Percentiles rank a stretch among this genome's conserved stretches.
Conservation (phyloP, 2,888 invertebrate genomes). For the Sesia apiformis region DNA sequence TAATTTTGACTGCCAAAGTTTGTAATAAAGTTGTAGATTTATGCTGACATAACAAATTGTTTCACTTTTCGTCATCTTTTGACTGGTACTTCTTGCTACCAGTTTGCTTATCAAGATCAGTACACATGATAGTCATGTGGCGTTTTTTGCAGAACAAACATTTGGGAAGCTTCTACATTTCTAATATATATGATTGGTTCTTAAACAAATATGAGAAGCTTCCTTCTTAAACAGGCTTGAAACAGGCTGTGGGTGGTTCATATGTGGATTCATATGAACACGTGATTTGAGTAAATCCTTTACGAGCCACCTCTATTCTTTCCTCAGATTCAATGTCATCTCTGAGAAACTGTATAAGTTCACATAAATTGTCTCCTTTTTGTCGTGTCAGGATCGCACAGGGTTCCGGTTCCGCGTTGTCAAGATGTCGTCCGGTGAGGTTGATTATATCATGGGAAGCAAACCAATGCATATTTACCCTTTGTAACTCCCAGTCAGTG, state of each 20-base stretch:
- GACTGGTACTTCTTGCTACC: too few relatives aligned
- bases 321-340: not conserved
- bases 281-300: not conserved
- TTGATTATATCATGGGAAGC: not conserved
- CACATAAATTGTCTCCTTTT: too few relatives aligned
- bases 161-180: not conserved
- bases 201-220: slow-evolving; percentile 1
- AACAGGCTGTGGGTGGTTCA: not conserved
- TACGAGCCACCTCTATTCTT: not conserved
- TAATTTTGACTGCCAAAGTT: not conserved
- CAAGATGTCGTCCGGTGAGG: not conserved
- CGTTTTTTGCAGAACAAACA: slow-evolving; percentile 1
- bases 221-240: too few relatives aligned
- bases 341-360: not conserved
- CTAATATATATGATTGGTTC: not conserved
- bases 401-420: not conserved
- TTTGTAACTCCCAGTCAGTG: not conserved
- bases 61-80: not conserved
- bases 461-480: not conserved
- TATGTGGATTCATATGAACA: not conserved
- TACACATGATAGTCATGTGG: not conserved
- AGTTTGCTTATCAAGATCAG: not conserved
- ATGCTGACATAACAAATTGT: not conserved
- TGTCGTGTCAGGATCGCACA: not conserved
- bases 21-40: not conserved